These are phyloP conservation scores for Chlorospingus flavigularis DNA, from an alignment of 2,797 vertebrate species.

Conservation along the genomic window DNA sequence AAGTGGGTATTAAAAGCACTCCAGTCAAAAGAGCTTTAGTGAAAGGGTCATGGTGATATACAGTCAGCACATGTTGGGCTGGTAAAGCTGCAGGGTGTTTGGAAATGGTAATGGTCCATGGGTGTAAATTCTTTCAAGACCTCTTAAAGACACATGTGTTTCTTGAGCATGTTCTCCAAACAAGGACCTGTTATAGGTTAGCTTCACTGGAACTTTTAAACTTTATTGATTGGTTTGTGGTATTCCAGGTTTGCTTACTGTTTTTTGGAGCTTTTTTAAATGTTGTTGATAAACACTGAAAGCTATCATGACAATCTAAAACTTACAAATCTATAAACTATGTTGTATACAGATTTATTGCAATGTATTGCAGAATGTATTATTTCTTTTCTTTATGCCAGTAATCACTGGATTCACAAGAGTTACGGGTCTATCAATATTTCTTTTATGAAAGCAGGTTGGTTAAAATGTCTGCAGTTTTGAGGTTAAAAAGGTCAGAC, in stretches of 20 bases:
- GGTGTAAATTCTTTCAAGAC: constrained; percentile 88
- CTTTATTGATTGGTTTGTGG: constrained; percentile 78
- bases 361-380: constrained; percentile 15
- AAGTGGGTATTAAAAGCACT: constrained; percentile 85
- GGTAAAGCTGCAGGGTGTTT: constrained; percentile 84
- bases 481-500: constrained; percentile 53
- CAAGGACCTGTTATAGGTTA: constrained; percentile 83
- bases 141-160: constrained; percentile 85
- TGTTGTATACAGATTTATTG: constrained; percentile 29
- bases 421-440: constrained; percentile 62
- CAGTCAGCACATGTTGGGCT: constrained; percentile 82
- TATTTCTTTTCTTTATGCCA: constrained; percentile 69
- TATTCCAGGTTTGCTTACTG: constrained; percentile 72
- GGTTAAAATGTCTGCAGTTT: not conserved
- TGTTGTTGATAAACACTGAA: constrained; percentile 66
- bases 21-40: constrained; percentile 82
- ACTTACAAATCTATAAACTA: constrained; percentile 59
- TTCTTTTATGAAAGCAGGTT: constrained; percentile 59
- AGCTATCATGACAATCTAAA: constrained; percentile 66
- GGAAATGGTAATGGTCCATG: constrained; percentile 85
- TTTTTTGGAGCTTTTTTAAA: not conserved
- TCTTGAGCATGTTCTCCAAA: constrained; percentile 79
- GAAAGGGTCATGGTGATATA: constrained; percentile 81
- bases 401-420: constrained; percentile 62
- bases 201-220: constrained; percentile 79